phyloP scores from a whole-genome alignment of 2,888 invertebrate genomes.

The Diaprepes abbreviatus region DNA sequence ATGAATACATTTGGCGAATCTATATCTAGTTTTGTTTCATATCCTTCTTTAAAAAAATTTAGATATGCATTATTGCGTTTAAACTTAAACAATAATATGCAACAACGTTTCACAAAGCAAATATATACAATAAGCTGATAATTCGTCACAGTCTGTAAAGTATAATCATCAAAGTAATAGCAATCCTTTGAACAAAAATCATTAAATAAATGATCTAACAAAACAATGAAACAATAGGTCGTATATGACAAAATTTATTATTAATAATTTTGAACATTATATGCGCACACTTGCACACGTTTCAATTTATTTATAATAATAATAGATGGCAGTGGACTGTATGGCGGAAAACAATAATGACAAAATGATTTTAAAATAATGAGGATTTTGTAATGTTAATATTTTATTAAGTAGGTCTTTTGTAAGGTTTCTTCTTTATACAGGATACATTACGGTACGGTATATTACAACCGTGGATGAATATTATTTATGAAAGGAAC shows the following conservation, averaged over 20 bases:
- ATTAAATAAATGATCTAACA: constrained; percentile 4
- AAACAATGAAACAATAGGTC: constrained; percentile 13
- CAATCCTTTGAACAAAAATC: not conserved
- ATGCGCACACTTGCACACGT: not conserved
- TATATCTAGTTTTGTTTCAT: no score
- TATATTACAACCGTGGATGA: no score
- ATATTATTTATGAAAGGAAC: no score
- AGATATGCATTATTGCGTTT: no score
- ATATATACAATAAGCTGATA: no score
- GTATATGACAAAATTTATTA: constrained; percentile 5
- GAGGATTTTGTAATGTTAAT: not conserved
- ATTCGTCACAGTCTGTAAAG: constrained; percentile 5
- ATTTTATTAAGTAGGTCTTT: not conserved
- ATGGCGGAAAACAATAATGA: not conserved
- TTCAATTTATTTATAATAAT: constrained; percentile 3
- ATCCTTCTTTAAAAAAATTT: no score
- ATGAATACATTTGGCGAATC: no score
- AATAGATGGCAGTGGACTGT: not conserved
- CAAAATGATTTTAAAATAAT: constrained; percentile 7
- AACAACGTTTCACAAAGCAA: not conserved
- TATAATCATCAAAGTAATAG: not conserved
- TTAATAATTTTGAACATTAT: constrained; percentile 3
- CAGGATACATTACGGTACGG: no score
- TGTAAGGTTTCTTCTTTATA: no score
- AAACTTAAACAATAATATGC: not conserved